Conservation (phyloP, 35 echinoderm and acorn worm genomes). For the Apostichopus parvimensis region DNA sequence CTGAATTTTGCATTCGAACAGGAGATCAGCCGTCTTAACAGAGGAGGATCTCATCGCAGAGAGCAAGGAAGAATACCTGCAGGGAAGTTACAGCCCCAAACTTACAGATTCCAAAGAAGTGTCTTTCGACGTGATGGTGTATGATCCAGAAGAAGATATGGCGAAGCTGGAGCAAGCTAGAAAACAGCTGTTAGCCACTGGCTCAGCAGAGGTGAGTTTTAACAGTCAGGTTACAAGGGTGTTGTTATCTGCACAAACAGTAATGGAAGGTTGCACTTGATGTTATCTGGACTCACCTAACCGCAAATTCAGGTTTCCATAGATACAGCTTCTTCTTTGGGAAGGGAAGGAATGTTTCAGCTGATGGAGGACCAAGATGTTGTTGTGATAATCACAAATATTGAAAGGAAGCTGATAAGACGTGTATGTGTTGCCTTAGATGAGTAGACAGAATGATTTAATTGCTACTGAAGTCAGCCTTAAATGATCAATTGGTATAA, state of each 20-base stretch:
- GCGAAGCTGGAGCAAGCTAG: slow-evolving; percentile 67
- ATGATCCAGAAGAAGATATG: slow-evolving; percentile 87
- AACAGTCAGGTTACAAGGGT: neutral
- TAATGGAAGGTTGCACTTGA: too few species aligned
- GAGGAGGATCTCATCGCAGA: slow-evolving; percentile 84
- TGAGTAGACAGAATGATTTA: too few species aligned
- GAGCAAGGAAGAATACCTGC: slow-evolving; percentile 76
- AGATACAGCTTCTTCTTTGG: too few species aligned
- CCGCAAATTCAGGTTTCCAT: too few species aligned
- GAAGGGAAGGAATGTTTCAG: neutral
- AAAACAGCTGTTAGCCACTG: slow-evolving; percentile 78
- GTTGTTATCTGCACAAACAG: too few species aligned
- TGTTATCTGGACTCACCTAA: too few species aligned
- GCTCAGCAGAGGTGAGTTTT: slow-evolving; percentile 77
- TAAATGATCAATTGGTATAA: too few species aligned
- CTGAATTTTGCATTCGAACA: neutral
- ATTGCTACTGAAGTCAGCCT: too few species aligned
- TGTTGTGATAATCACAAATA: too few species aligned
- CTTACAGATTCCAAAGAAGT: slow-evolving; percentile 71
- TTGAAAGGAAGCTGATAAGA: too few species aligned
- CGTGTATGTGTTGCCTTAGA: too few species aligned
- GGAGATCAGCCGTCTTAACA: slow-evolving; percentile 56
- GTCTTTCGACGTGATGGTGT: slow-evolving; percentile 80
- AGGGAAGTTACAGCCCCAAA: slow-evolving; percentile 83
- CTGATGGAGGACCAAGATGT: too few species aligned